These are phyloP conservation scores for Nesoenas mayeri DNA, from an alignment of 2,113 vertebrate genomes.

Conservation along the genomic window DNA sequence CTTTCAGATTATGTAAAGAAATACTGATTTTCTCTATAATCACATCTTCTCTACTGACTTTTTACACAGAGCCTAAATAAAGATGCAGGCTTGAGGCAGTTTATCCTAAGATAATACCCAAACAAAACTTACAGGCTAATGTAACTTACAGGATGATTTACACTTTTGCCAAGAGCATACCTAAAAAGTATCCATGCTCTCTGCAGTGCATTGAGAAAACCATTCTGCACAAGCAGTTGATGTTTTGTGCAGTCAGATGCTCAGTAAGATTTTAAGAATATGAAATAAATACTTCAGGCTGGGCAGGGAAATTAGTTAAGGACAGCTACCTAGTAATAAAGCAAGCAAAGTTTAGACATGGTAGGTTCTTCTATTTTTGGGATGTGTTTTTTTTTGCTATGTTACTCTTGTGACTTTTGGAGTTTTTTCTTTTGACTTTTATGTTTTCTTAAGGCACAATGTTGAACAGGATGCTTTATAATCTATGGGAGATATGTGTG, in stretches of 20 bases:
- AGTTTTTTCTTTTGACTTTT: background rate
- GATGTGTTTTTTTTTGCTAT: background rate
- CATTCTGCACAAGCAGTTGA: background rate
- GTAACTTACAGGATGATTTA: background rate
- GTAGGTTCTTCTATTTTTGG: background rate
- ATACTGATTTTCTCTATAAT: fast-evolving
- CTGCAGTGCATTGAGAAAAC: background rate
- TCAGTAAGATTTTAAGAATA: background rate
- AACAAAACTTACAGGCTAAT: background rate
- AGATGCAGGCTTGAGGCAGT: background rate
- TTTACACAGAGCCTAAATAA: background rate
- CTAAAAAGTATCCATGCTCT: background rate
- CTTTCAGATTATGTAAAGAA: background rate
- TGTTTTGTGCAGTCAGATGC: background rate
- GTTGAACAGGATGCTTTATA: background rate
- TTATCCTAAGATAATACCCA: background rate
- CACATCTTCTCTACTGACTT: background rate
- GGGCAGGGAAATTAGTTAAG: background rate
- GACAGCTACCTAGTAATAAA: background rate
- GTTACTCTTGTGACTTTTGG: background rate
- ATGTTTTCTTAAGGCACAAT: background rate
- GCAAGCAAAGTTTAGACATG: background rate
- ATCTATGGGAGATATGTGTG: background rate
- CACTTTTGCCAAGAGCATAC: background rate
- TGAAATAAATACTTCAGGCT: background rate